A percentile compares a stretch with the other conserved stretches of the same genome.
phyloP scores from a whole-genome alignment of 1,140 invertebrate species.

The Prorops nasuta region DNA sequence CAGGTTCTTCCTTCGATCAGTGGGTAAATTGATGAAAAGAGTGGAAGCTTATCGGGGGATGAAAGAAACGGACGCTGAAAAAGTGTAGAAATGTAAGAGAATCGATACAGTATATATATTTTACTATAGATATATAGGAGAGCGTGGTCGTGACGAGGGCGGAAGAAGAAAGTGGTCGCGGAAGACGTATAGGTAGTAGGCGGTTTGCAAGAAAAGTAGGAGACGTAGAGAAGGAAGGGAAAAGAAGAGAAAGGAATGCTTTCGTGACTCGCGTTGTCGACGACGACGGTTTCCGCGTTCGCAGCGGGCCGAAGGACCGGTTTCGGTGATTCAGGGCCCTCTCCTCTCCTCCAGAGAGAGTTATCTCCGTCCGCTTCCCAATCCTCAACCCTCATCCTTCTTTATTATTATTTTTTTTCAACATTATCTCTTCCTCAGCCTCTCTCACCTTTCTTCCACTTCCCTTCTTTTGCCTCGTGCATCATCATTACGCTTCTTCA shows the following conservation, averaged over 20 bases:
- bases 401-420: too few relatives aligned
- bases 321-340: slow-evolving; percentile 40
- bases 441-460: too few relatives aligned
- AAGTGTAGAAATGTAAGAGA: neutral
- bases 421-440: too few relatives aligned
- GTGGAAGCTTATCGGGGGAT: neutral
- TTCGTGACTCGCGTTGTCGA: slow-evolving; percentile 26
- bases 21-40: neutral
- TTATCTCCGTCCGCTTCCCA: neutral
- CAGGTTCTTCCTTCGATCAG: too few relatives aligned
- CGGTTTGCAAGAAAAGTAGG: slow-evolving; percentile 4
- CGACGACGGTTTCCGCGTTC: slow-evolving; percentile 40
- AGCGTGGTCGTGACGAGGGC: too few relatives aligned
- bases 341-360: neutral
- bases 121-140: too few relatives aligned
- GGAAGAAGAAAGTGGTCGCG: too few relatives aligned
- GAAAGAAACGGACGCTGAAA: slow-evolving; percentile 1
- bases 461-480: too few relatives aligned
- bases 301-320: slow-evolving; percentile 34
- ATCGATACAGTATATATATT: too few relatives aligned
- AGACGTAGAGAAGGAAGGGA: neutral
- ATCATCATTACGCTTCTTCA: too few relatives aligned
- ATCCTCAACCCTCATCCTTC: too few relatives aligned
- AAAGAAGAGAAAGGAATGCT: slow-evolving; percentile 32
- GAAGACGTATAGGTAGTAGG: too few relatives aligned